phyloP scores from a whole-genome alignment of 2,797 vertebrate genomes.

The Tolypeutes matacus region DNA sequence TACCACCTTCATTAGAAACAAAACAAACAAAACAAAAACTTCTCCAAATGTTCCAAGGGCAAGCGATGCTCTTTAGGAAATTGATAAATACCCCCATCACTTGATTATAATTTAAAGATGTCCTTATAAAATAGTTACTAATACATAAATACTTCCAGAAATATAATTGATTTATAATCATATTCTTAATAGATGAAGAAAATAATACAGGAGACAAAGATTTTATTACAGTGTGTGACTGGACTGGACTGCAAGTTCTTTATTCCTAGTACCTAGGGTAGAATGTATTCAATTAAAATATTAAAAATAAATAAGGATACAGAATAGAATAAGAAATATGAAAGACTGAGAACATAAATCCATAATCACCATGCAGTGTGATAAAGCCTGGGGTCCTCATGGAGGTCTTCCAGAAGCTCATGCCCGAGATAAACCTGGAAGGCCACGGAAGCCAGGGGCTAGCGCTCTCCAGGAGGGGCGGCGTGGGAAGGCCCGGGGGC shows the following conservation, averaged over 20 bases:
- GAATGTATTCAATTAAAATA: not conserved
- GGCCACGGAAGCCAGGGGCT: not conserved
- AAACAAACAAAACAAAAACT: not conserved
- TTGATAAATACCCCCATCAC: not conserved
- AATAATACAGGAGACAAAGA: not conserved
- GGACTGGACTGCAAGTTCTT: not conserved
- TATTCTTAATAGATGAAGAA: not conserved
- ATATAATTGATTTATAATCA: not conserved
- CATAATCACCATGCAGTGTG: not conserved
- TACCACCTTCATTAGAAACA: conserved; percentile 5
- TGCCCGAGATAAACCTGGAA: not conserved
- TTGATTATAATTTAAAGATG: not conserved
- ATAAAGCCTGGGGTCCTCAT: not conserved
- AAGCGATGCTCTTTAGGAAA: not conserved
- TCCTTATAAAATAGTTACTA: not conserved
- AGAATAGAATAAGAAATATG: not conserved
- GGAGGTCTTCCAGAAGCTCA: not conserved
- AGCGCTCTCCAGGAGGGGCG: not conserved
- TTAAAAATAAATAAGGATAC: not conserved
- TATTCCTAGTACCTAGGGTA: not conserved
- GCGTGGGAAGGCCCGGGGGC: not conserved
- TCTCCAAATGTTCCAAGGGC: not conserved
- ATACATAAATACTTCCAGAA: not conserved
- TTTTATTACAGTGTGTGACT: not conserved
- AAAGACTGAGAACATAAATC: not conserved